A percentile compares a stretch with the other conserved stretches of the same genome.
phyloP scores from a whole-genome alignment of 2,113 vertebrate species.

The Epinephelus cyanopodus region DNA sequence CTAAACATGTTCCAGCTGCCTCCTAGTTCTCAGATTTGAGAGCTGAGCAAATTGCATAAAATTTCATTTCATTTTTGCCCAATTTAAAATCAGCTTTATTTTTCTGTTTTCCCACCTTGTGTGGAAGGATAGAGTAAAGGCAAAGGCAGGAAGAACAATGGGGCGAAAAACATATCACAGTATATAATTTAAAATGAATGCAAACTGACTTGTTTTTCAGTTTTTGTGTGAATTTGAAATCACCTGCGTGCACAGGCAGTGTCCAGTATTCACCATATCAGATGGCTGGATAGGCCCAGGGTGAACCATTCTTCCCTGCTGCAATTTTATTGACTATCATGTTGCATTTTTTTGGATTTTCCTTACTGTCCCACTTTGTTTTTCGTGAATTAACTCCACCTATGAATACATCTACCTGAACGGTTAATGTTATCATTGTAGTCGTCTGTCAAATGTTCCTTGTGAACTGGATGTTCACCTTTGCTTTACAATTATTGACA shows the following conservation, averaged over 20 bases:
- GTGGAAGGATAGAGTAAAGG: background rate
- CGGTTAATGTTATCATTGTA: background rate
- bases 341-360: background rate
- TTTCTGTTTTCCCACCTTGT: background rate
- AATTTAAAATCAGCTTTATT: background rate
- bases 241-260: background rate
- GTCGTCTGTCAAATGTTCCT: background rate
- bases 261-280: conserved; percentile 15
- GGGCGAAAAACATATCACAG: background rate
- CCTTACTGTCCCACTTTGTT: background rate
- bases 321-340: conserved; percentile 2
- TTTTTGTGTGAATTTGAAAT: background rate
- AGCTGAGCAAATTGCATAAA: background rate
- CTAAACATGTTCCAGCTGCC: background rate
- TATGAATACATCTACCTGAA: background rate
- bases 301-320: conserved; percentile 1
- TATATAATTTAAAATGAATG: conserved; percentile 3
- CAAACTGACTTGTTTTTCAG: conserved; percentile 16
- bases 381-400: background rate
- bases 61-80: too few species aligned
- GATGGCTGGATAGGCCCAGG: background rate
- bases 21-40: background rate
- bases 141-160: background rate
- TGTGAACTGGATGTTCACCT: background rate
- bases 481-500: too few species aligned